Evolutionary conservation across 2,113 vertebrate genomes (phyloP), one percentile per base, ranked within the genome.

Genomic region (Antennarius striatus): DNA sequence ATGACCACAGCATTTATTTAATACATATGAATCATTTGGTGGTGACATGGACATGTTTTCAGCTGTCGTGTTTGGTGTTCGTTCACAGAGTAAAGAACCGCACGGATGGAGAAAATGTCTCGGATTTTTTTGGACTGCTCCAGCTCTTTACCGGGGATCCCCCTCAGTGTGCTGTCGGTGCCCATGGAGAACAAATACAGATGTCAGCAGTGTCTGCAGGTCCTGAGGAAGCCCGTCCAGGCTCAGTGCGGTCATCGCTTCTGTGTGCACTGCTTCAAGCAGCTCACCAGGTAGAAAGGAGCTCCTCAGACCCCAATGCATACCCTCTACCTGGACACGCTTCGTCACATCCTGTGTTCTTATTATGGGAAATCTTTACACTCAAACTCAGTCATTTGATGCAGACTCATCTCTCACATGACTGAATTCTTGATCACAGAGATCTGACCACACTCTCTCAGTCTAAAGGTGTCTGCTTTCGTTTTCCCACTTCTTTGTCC

Each of bases 201-300:
- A 83, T 98, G 96, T 72, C 95, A 95, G 0, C 94, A 95, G 30
- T 98, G 96, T 79, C 91, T 81, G 82, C 94, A 94, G 71, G 93
- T 98, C 15, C 63, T 98, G 58, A 91, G 96, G 81, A 91, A 94
- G 66, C 96, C 96, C 0, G 94, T 96, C 71, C 96, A 98, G 87
- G 96, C 96, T 0, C 95, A 96, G 90, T 98, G 96, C 0, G 96
- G 96, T 4, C 96, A 98, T 55, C 95, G 96, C 55, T 98, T 96
- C 91, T 98, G 96, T 67, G 93, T 93, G 3, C 92, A 86, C 70
- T 98, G 96, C 63, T 92, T 96, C 67, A 93, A 86, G 69, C 91
- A 88, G 84, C 93, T 97, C 55, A 94, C 96, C 86, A 96, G 96
- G 96, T 98, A 87, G 53, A 83, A 77, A 4, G 42, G 59, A 65